Evolutionary conservation across 2,113 vertebrate species (phyloP).

Genomic region (Gasterosteus nipponicus): DNA sequence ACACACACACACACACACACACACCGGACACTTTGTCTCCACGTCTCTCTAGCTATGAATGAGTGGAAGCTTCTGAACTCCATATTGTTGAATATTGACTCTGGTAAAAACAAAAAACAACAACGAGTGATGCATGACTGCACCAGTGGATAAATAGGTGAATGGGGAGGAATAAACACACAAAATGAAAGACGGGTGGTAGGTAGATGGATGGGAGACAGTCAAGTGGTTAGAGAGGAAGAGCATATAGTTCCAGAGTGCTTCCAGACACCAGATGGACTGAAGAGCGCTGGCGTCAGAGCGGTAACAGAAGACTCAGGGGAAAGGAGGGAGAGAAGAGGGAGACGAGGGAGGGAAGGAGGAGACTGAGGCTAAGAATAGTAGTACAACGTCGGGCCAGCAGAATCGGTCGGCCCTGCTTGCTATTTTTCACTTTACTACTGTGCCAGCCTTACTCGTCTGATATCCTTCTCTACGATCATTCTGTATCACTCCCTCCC

Average conservation of each 20-base stretch:
- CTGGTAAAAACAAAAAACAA: background rate
- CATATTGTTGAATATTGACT: background rate
- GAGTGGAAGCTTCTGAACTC: constrained; percentile 20
- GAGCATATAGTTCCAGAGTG: constrained; percentile 38
- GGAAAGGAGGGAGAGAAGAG: constrained; percentile 33
- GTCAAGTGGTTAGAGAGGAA: constrained; percentile 39
- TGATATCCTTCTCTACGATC: constrained; percentile 40
- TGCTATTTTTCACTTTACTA: constrained; percentile 69
- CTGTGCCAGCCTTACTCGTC: constrained; percentile 48
- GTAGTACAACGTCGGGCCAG: constrained; percentile 63
- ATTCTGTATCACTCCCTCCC: constrained; percentile 3
- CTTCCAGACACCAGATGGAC: constrained; percentile 61
- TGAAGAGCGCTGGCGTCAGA: constrained; percentile 53
- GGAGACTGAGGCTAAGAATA: constrained; percentile 70
- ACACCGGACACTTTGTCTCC: constrained; percentile 14
- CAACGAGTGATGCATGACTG: constrained; percentile 4
- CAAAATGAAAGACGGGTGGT: constrained; percentile 22
- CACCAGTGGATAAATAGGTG: constrained; percentile 35
- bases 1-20: background rate
- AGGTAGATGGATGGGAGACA: constrained; percentile 26
- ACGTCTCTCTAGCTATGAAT: constrained; percentile 30
- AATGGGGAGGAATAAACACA: constrained; percentile 39
- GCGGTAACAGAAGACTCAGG: constrained; percentile 41
- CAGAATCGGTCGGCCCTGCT: constrained; percentile 48
- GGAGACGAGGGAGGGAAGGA: constrained; percentile 47